These are phyloP conservation scores for Acanthosepion esculentum DNA, from an alignment of 2,888 invertebrate genomes.

Conservation along the genomic window DNA sequence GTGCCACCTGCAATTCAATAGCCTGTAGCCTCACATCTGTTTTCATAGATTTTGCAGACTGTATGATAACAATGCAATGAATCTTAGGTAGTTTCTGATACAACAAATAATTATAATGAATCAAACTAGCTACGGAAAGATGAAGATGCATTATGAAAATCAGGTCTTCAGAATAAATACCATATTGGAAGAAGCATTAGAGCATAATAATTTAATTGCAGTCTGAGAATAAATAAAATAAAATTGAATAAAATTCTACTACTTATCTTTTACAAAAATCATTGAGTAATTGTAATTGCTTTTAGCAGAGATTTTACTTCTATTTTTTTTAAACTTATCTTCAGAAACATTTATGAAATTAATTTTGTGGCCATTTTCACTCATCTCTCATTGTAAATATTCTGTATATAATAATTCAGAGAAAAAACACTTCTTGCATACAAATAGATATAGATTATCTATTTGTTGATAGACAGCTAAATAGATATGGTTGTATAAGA, in stretches of 20 bases:
- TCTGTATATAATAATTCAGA: too few species aligned
- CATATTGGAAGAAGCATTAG: not conserved
- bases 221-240: not conserved
- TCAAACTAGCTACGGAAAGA: not conserved
- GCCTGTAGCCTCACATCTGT: too few species aligned
- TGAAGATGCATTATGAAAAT: constrained; percentile 15
- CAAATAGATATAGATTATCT: too few species aligned
- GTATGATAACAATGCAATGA: too few species aligned
- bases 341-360: not conserved
- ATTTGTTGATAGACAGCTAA: too few species aligned
- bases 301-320: not conserved
- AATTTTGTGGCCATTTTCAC: not conserved
- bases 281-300: constrained; percentile 20
- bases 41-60: too few species aligned
- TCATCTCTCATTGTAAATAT: not conserved
- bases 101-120: constrained; percentile 6
- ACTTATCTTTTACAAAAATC: not conserved
- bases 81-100: not conserved
- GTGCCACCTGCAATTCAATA: too few species aligned
- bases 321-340: not conserved
- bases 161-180: constrained; percentile 2
- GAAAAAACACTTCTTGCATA: too few species aligned
- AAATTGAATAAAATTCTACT: not conserved
- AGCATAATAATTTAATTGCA: constrained; percentile 2
- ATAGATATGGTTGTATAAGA: too few species aligned